A percentile compares a stretch with the other conserved stretches of the same genome.
These are phyloP conservation scores for Parapsyche elsis DNA, from an alignment of 1,140 invertebrate species.

Conservation along the genomic window DNA sequence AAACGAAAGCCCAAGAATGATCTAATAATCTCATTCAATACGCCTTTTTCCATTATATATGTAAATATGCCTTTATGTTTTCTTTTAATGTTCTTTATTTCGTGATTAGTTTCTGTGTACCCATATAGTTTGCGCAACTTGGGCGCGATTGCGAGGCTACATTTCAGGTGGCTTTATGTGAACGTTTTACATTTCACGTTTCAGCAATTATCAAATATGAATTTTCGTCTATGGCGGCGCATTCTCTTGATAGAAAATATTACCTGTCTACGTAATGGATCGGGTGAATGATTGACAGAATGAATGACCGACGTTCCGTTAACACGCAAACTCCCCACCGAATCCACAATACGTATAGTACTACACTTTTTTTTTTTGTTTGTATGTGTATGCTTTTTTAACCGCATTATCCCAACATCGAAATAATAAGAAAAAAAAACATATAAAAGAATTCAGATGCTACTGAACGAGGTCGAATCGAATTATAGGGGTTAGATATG, in stretches of 20 bases:
- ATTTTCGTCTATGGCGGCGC: constrained; percentile 29
- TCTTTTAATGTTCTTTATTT: no score
- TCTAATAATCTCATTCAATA: constrained; percentile 3
- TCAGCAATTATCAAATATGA: constrained; percentile 33
- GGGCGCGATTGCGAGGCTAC: no score
- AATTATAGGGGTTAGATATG: not conserved
- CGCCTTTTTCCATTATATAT: no score
- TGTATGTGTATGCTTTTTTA: not conserved
- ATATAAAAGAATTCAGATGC: not conserved
- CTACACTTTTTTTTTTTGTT: not conserved
- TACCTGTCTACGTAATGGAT: constrained; percentile 37
- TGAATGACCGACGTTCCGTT: constrained; percentile 34
- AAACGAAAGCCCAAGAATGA: not conserved
- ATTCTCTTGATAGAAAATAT: constrained; percentile 35
- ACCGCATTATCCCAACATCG: not conserved
- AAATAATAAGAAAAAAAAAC: not conserved
- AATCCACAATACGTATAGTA: not conserved
- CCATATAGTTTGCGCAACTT: no score
- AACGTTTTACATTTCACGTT: constrained; percentile 25
- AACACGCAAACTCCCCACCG: constrained; percentile 25
- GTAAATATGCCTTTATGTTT: no score
- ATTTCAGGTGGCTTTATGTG: constrained; percentile 15
- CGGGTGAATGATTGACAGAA: constrained; percentile 33
- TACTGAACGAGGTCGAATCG: constrained; percentile 16
- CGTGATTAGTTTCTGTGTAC: no score